Conservation (phyloP, 2,888 invertebrate genomes). For the Ctena decussata region DNA sequence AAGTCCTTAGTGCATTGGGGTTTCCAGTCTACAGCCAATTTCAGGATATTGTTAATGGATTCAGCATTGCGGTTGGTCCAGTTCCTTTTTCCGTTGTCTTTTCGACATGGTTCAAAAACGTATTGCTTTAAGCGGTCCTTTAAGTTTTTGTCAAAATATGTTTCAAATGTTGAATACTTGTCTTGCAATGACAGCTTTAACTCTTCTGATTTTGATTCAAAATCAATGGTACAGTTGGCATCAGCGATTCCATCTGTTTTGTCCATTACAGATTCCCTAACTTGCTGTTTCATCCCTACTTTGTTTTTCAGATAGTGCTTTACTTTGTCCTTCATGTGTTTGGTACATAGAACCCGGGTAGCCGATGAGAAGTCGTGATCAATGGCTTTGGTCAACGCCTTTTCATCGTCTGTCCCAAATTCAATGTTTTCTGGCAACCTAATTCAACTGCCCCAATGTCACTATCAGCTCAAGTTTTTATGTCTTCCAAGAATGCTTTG, state of each 20-base stretch:
- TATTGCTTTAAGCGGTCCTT: not conserved
- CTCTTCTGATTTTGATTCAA: not conserved
- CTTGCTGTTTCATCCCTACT: not conserved
- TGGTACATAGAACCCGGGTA: too few species aligned
- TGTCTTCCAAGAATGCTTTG: not conserved
- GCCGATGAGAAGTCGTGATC: slow-evolving; percentile 28
- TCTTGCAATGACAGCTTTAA: not conserved
- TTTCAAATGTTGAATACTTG: not conserved
- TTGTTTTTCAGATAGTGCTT: slow-evolving; percentile 10
- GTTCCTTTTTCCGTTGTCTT: not conserved
- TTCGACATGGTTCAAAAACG: not conserved
- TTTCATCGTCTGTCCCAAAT: slow-evolving; percentile 19
- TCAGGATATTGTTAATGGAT: slow-evolving; percentile 20
- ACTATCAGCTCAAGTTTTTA: not conserved
- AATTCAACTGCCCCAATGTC: not conserved
- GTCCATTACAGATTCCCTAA: not conserved
- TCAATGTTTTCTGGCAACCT: not conserved
- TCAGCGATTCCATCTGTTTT: not conserved
- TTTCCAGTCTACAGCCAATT: slow-evolving; percentile 23
- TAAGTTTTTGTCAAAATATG: not conserved
- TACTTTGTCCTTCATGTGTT: too few species aligned
- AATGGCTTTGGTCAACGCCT: slow-evolving; percentile 31
- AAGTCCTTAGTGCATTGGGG: not conserved
- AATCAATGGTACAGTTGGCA: not conserved
- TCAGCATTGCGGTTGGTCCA: not conserved